Evolutionary conservation across 2,888 invertebrate genomes (phyloP).

Genomic region (Escarpia spicata): DNA sequence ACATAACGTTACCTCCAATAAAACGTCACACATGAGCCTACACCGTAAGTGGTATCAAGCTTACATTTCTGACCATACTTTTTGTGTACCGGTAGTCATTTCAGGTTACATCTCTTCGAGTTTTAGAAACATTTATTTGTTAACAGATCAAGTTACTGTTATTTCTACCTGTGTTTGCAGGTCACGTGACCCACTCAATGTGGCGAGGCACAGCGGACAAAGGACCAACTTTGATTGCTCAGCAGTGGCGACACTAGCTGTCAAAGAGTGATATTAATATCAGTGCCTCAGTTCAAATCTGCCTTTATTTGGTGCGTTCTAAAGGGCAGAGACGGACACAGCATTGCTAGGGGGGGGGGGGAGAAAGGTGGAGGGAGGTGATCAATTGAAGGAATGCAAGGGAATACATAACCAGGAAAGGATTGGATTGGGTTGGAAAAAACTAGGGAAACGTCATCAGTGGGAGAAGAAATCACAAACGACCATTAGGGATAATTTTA

Average conservation of each 20-base stretch:
- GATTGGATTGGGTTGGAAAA: neutral
- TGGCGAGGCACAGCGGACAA: neutral
- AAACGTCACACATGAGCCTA: no score
- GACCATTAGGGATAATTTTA: neutral
- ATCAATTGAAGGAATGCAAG: neutral
- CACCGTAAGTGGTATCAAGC: no score
- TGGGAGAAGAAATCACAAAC: neutral
- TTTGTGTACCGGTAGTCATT: neutral
- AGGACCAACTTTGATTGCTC: conserved; percentile 10
- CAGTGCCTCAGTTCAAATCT: conserved; percentile 13
- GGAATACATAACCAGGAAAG: neutral
- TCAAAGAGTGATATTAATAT: conserved; percentile 6
- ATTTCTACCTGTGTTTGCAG: neutral
- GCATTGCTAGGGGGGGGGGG: neutral
- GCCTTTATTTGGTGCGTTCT: conserved; percentile 4
- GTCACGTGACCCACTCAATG: neutral
- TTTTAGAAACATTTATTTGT: neutral
- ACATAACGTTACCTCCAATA: no score
- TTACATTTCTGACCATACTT: neutral
- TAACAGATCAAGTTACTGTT: neutral
- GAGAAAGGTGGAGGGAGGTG: neutral
- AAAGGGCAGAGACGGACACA: neutral
- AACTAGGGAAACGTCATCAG: neutral
- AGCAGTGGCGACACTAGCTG: neutral
- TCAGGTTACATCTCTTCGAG: neutral